These are phyloP conservation scores for Germaria angustata DNA, from an alignment of 2,888 invertebrate genomes.

Conservation along the genomic window DNA sequence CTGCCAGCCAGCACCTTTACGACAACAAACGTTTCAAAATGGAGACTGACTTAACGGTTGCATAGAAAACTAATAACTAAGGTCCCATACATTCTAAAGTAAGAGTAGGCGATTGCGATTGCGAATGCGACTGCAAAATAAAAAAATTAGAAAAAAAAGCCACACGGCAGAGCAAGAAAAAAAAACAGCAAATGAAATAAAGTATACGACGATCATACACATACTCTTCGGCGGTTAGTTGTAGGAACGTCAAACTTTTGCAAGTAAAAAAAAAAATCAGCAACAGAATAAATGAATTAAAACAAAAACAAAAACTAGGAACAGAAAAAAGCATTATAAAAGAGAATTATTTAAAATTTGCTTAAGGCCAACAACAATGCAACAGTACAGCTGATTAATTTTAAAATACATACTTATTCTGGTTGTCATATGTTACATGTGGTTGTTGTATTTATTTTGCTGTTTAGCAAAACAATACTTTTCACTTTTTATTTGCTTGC, in stretches of 20 bases:
- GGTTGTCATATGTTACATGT: not conserved
- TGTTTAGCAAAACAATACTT: slow-evolving; percentile 52
- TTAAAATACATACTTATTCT: slow-evolving; percentile 24
- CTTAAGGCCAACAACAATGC: slow-evolving; percentile 44
- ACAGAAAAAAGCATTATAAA: slow-evolving; percentile 21
- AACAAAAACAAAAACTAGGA: slow-evolving; percentile 35
- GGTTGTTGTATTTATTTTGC: slow-evolving; percentile 23
- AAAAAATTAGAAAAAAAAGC: slow-evolving; percentile 37
- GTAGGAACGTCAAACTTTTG: slow-evolving; percentile 63
- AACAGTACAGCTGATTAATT: slow-evolving; percentile 58
- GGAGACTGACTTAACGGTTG: slow-evolving; percentile 67
- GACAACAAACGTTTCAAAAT: slow-evolving; percentile 65
- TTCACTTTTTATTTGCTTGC: slow-evolving; percentile 56
- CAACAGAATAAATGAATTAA: slow-evolving; percentile 30
- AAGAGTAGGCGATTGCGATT: slow-evolving; percentile 67
- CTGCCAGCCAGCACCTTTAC: slow-evolving; percentile 63
- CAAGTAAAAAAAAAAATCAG: slow-evolving; percentile 29
- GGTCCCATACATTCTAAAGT: slow-evolving; percentile 67
- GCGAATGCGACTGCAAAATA: slow-evolving; percentile 66
- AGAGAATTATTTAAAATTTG: slow-evolving; percentile 62
- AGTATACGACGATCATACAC: slow-evolving; percentile 53
- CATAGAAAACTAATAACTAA: slow-evolving; percentile 67
- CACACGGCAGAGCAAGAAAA: slow-evolving; percentile 25
- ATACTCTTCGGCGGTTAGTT: slow-evolving; percentile 51
- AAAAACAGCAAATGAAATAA: slow-evolving; percentile 14